Evolutionary conservation across 1,140 invertebrate species (phyloP).

Genomic region (Vanessa tameamea): DNA sequence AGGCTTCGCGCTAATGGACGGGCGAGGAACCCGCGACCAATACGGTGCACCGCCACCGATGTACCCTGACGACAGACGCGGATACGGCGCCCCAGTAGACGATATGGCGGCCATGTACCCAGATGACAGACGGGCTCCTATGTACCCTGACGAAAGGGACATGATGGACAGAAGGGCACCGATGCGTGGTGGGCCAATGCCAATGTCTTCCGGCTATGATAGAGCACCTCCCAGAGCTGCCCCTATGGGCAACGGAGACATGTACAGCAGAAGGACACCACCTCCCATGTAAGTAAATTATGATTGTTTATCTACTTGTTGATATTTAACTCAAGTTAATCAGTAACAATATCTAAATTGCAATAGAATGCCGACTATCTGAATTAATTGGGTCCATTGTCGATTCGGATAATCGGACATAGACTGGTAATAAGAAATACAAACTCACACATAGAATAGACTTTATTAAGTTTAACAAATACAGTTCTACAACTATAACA

Average conservation of each 20-base stretch:
- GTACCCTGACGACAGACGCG: conserved; percentile 67
- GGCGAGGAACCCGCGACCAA: conserved; percentile 57
- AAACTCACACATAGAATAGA: too few relatives aligned
- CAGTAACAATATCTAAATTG: too few relatives aligned
- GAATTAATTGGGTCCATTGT: too few relatives aligned
- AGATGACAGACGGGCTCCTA: conserved; percentile 63
- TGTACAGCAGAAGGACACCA: conserved; percentile 75
- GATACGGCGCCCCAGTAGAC: conserved; percentile 59
- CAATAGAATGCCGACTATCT: too few relatives aligned
- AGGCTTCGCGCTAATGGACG: conserved; percentile 75
- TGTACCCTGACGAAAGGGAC: conserved; percentile 72
- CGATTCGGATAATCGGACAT: too few relatives aligned
- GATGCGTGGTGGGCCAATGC: conserved; percentile 51
- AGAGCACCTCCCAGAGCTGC: conserved; percentile 61
- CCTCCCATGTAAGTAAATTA: conserved; percentile 69
- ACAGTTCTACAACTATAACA: too few relatives aligned
- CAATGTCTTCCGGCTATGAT: conserved; percentile 57
- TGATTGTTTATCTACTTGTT: too few relatives aligned
- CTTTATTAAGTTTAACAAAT: too few relatives aligned
- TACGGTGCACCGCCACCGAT: conserved; percentile 64
- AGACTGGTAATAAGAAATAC: too few relatives aligned
- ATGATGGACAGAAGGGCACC: conserved; percentile 69
- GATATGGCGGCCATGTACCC: conserved; percentile 66
- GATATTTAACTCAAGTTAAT: too few relatives aligned
- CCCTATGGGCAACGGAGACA: conserved; percentile 71